Base-by-base conservation (phyloP, 2,797 vertebrate species). In the Fringilla coelebs region DNA sequence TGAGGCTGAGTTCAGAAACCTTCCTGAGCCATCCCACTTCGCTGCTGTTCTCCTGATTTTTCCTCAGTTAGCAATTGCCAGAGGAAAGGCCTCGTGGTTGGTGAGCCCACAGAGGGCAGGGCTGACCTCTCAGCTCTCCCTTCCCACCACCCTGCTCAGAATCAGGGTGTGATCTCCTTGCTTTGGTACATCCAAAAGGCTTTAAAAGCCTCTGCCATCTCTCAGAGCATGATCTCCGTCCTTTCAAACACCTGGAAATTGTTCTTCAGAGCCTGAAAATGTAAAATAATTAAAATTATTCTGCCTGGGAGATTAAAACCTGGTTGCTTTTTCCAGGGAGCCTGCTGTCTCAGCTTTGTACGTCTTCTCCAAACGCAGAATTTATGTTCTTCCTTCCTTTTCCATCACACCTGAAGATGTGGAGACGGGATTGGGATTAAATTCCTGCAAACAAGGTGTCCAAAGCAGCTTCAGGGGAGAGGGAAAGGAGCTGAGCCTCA, bases 341-440 rank as follows among this genome's bases (percentile, higher is more conserved):
- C 1, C 22, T 34, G 7, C 22, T n/a, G 1, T 4, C 48, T 62
- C 36, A 6, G 57, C 29, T 29, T 60, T 9, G 28, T 16, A 15
- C 8, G 0, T 66, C 45, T 16, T 55, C 36, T 22, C 49, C 54
- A 62, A 45, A 20, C 16, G 4, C 6, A 4, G 9, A 29, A 17
- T 43, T 73, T 46, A 46, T 36, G 4, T 54, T 31, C 36, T 57
- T 19, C 11, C 9, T 19, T 19, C 46, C 40, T 7, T 31, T 73
- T 40, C 31, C 7, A 29, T 0, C 2, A 0, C 1, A 2, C 8
- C 1, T 12, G 51, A 17, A 57, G 67, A 45, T 4, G 2, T 17
- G 51, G 41, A 34, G 60, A 7, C 18, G n/a, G 20, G 73, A 52
- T 51, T 76, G 14, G 51, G 29, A 8, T 60, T 55, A 12, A 4